Evolutionary conservation across 2,888 invertebrate species (phyloP).

Genomic region (Diadromus collaris): DNA sequence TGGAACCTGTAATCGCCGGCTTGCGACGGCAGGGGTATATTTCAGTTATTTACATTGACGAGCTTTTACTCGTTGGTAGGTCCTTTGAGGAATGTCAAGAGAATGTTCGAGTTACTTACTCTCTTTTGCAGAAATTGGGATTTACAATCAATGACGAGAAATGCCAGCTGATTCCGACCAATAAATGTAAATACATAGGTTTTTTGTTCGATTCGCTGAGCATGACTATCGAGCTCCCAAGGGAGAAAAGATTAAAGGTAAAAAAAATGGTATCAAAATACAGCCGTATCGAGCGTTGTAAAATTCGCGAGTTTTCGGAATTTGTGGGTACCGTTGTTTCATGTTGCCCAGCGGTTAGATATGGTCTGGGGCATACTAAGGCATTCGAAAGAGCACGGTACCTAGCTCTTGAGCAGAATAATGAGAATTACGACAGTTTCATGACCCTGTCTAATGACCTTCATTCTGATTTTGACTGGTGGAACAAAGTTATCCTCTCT

Average conservation of each 20-base stretch:
- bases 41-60: conserved; percentile 9
- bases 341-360: conserved; percentile 53
- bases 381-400: conserved; percentile 40
- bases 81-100: conserved; percentile 1
- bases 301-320: conserved; percentile 52
- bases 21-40: not conserved
- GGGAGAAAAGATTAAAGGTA: conserved; percentile 31
- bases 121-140: not conserved
- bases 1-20: not conserved
- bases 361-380: conserved; percentile 49
- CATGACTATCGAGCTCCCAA: conserved; percentile 8
- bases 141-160: conserved; percentile 8
- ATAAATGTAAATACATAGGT: conserved; percentile 1
- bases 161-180: not conserved
- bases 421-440: conserved; percentile 26
- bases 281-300: conserved; percentile 14
- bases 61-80: not conserved
- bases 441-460: conserved; percentile 24
- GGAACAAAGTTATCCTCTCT: conserved; percentile 27
- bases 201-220: not conserved
- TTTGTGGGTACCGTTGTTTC: conserved; percentile 54
- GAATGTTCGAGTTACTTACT: not conserved
- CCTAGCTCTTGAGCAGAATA: conserved; percentile 23
- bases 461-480: conserved; percentile 44
- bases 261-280: not conserved